Percentiles rank a stretch among this genome's conserved stretches.
These are phyloP conservation scores for Petrophora chlorosata DNA, from an alignment of 2,888 invertebrate genomes.

Conservation along the genomic window DNA sequence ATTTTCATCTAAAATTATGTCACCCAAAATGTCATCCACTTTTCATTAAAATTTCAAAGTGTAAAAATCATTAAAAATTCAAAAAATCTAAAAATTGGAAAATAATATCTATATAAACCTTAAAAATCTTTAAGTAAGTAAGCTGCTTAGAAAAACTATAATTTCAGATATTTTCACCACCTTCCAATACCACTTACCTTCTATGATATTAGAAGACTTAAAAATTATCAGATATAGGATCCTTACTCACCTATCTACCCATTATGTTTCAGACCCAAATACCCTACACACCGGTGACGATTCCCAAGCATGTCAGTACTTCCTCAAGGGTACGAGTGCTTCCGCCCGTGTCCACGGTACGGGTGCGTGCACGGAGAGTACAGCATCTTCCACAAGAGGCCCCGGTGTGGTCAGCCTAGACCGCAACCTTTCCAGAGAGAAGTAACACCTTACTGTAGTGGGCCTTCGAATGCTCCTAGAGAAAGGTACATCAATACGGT, in stretches of 20 bases:
- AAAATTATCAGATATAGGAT: no score
- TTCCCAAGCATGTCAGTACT: conserved; percentile 65
- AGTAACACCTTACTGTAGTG: conserved; percentile 49
- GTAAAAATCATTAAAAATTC: conserved; percentile 13
- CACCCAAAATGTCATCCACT: conserved; percentile 11
- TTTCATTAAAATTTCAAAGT: conserved; percentile 17
- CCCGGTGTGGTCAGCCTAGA: conserved; percentile 70
- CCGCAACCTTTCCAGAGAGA: conserved; percentile 70
- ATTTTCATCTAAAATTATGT: neutral
- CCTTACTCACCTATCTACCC: neutral
- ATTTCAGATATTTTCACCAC: no score
- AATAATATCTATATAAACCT: conserved; percentile 7
- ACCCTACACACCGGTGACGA: conserved; percentile 30
- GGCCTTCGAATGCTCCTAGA: conserved; percentile 63
- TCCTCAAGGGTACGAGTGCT: conserved; percentile 64
- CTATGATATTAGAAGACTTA: no score
- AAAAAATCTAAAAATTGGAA: conserved; percentile 20
- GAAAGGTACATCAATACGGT: conserved; percentile 50
- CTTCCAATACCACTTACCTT: no score
- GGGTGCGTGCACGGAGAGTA: conserved; percentile 66
- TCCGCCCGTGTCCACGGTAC: conserved; percentile 57
- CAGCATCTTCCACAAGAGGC: conserved; percentile 71
- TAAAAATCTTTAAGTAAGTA: conserved; percentile 21
- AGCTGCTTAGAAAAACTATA: no score
- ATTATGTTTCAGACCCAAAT: conserved; percentile 6